These are phyloP conservation scores for Lithophane socia DNA, from an alignment of 2,888 invertebrate species.

Conservation along the genomic window DNA sequence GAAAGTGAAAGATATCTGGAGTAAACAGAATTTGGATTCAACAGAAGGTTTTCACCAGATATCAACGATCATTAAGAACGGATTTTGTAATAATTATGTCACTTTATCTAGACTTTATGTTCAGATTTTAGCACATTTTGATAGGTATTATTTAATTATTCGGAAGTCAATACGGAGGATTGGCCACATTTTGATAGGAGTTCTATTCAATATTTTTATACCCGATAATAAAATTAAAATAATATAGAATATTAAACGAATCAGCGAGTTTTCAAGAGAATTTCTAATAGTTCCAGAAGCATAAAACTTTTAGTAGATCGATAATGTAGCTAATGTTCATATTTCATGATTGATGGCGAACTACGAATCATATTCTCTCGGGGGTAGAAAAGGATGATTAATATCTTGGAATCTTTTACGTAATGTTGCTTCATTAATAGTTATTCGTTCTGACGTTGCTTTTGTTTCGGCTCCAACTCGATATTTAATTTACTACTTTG, in stretches of 20 bases:
- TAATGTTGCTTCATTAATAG: conserved; percentile 48
- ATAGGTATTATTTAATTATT: neutral
- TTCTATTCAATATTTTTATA: neutral
- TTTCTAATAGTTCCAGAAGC: neutral
- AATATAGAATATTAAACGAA: neutral
- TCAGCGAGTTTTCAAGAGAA: neutral
- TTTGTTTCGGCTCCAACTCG: conserved; percentile 31
- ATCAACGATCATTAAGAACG: neutral
- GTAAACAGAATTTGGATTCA: conserved; percentile 24
- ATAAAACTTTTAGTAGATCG: neutral
- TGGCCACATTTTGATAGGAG: neutral
- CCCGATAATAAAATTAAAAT: neutral
- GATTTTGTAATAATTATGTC: neutral
- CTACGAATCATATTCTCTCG: conserved; percentile 22
- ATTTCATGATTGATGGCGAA: conserved; percentile 41
- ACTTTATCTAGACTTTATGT: neutral
- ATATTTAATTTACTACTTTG: conserved; percentile 49
- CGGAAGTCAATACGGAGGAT: neutral
- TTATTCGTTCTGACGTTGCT: conserved; percentile 18
- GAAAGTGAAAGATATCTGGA: conserved; percentile 22
- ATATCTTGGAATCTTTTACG: conserved; percentile 42
- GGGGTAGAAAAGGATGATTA: conserved; percentile 45
- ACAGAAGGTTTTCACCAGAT: conserved; percentile 13
- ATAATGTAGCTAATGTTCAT: conserved; percentile 38
- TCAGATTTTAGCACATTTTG: neutral